phyloP scores from a whole-genome alignment of 2,888 invertebrate species.

The Portevinia maculata region DNA sequence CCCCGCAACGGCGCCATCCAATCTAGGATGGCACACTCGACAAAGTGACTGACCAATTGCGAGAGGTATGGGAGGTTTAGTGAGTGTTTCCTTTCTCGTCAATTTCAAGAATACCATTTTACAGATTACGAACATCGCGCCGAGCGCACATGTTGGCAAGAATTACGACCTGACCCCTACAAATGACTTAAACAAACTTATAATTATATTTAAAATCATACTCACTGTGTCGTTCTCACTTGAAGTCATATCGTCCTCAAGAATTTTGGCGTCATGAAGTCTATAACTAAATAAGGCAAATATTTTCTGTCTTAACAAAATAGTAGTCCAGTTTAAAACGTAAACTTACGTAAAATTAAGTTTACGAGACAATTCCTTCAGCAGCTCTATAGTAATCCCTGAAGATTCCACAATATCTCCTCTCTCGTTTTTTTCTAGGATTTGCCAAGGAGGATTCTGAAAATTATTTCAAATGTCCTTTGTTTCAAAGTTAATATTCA shows the following conservation, averaged over 20 bases:
- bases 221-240: constrained; percentile 78
- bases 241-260: constrained; percentile 70
- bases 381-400: constrained; percentile 91
- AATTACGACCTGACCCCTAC: no score
- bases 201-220: background rate
- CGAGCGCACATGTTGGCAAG: no score
- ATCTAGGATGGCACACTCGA: no score
- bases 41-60: no score
- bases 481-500: constrained; percentile 57
- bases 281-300: constrained; percentile 74
- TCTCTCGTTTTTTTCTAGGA: constrained; percentile 85
- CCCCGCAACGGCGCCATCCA: no score
- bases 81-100: no score
- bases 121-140: background rate
- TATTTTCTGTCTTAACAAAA: background rate
- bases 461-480: no score
- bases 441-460: constrained; percentile 95
- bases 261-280: constrained; percentile 77
- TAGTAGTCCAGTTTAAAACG: background rate
- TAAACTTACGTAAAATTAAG: constrained; percentile 90
- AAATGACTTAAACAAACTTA: no score
- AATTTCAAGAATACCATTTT: no score
- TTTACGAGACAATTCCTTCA: constrained; percentile 88
- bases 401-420: constrained; percentile 84
- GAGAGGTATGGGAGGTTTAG: no score